Evolutionary conservation across 2,113 vertebrate genomes (phyloP).

Genomic region (Pantherophis guttatus): DNA sequence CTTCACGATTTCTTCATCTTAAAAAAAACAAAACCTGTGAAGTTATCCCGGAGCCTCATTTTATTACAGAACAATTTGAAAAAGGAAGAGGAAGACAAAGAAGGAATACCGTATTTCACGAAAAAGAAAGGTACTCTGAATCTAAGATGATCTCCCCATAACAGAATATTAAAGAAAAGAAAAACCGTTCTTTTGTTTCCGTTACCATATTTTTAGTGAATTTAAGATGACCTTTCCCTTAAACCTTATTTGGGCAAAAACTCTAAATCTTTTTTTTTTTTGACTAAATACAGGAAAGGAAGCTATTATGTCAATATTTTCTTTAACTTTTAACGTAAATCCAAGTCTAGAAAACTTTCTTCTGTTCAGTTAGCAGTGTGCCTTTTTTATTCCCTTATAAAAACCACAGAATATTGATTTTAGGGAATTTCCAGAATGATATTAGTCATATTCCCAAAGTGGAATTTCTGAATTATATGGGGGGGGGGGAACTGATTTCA

Average conservation of each 20-base stretch:
- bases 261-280: not conserved
- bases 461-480: not conserved
- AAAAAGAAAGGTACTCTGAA: not conserved
- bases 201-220: not conserved
- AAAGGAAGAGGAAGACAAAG: not conserved
- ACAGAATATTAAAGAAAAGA: not conserved
- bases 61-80: not conserved
- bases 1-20: not conserved
- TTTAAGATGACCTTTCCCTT: not conserved
- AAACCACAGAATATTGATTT: not conserved
- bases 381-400: too few relatives aligned
- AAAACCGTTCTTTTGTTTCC: not conserved
- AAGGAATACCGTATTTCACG: not conserved
- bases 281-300: not conserved
- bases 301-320: not conserved
- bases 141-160: not conserved
- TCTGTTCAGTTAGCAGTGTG: not conserved
- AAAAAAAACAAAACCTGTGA: too few relatives aligned
- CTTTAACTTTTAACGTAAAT: not conserved
- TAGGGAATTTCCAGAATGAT: not conserved
- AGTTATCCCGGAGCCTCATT: not conserved
- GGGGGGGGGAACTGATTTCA: too few relatives aligned
- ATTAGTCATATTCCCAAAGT: not conserved
- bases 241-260: not conserved
- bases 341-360: not conserved